These are phyloP conservation scores for Sinopyrophorus schimmeli DNA, from an alignment of 2,888 invertebrate species.

Conservation along the genomic window DNA sequence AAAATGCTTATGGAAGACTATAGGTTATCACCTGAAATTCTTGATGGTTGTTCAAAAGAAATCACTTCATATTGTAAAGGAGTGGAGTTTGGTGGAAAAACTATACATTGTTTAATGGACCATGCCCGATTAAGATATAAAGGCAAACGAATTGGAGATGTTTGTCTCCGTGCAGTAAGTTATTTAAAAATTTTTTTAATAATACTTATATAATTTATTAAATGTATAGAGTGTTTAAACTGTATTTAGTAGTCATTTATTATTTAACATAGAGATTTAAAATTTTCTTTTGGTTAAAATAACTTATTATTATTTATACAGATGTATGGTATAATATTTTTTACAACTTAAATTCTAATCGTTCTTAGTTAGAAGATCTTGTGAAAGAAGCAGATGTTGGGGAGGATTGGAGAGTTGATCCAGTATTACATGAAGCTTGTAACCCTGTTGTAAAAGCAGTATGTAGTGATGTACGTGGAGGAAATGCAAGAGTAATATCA, in stretches of 20 bases:
- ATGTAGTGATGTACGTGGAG: constrained; percentile 73
- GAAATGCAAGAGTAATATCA: constrained; percentile 83
- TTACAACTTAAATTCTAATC: too few relatives aligned
- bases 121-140: constrained; percentile 71
- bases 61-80: constrained; percentile 76
- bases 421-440: constrained; percentile 83
- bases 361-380: constrained; percentile 79
- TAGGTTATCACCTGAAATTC: constrained; percentile 89
- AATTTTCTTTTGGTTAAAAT: too few relatives aligned
- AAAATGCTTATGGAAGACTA: constrained; percentile 92
- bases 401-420: constrained; percentile 95
- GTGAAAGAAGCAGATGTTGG: constrained; percentile 90
- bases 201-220: not conserved
- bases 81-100: constrained; percentile 80
- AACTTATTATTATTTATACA: too few relatives aligned
- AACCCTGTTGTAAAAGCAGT: constrained; percentile 79
- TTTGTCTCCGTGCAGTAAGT: constrained; percentile 74
- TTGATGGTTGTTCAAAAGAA: constrained; percentile 83
- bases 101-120: constrained; percentile 95
- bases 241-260: too few relatives aligned
- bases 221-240: too few relatives aligned
- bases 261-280: too few relatives aligned
- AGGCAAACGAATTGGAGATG: constrained; percentile 67
- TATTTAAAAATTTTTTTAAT: not conserved
- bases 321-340: too few relatives aligned